Conservation (phyloP, 2,888 invertebrate genomes). For the Chelonus formosanus region DNA sequence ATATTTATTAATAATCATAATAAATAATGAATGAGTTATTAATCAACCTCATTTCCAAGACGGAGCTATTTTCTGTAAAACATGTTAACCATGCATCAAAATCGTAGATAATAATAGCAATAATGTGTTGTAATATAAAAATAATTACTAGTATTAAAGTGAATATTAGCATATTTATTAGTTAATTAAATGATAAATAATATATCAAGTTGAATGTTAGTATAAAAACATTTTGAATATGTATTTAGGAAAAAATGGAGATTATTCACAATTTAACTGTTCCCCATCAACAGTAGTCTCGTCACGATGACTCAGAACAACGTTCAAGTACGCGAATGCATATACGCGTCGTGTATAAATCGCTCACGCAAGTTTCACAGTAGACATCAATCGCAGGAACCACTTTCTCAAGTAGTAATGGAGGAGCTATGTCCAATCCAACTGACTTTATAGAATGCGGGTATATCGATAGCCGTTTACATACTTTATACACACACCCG, state of each 20-base stretch:
- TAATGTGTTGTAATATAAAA: no score
- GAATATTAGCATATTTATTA: no score
- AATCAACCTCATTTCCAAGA: no score
- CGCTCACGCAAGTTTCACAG: constrained; percentile 47
- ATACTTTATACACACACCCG: constrained; percentile 21
- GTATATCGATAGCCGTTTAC: constrained; percentile 51
- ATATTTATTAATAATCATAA: no score
- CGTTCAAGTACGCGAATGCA: constrained; percentile 40
- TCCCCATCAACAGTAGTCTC: constrained; percentile 42
- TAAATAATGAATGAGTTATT: no score
- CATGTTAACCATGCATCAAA: no score
- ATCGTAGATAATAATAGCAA: no score
- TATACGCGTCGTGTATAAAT: constrained; percentile 50
- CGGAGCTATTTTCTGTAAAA: no score
- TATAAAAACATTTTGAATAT: background rate
- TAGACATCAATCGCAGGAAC: constrained; percentile 47
- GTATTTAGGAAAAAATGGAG: constrained; percentile 14
- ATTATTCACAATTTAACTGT: constrained; percentile 20
- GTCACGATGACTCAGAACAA: constrained; percentile 49
- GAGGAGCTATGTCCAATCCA: constrained; percentile 56
- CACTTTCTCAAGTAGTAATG: constrained; percentile 57
- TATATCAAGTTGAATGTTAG: background rate
- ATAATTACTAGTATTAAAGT: no score
- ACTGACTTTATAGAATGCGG: constrained; percentile 48
- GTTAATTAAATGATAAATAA: background rate